phyloP scores from a whole-genome alignment of 2,113 vertebrate species.

The Callocephalon fimbriatum region DNA sequence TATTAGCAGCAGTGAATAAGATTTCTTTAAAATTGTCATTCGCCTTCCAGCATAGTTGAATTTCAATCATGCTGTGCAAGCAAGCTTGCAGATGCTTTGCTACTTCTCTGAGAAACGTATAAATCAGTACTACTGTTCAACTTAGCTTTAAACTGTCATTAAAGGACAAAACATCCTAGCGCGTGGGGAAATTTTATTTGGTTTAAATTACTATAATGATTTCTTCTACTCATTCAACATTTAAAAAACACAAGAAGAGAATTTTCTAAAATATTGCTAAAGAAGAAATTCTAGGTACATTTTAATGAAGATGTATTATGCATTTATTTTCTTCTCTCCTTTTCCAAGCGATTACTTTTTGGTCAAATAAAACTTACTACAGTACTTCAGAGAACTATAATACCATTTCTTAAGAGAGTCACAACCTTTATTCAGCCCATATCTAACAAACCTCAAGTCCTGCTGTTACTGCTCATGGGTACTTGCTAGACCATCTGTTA shows the following conservation, averaged over 20 bases:
- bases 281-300: not conserved
- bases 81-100: not conserved
- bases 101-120: not conserved
- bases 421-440: constrained; percentile 24
- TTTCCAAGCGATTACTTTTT: not conserved
- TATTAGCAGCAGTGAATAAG: not conserved
- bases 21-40: not conserved
- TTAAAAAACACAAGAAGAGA: not conserved
- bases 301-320: not conserved
- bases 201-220: not conserved
- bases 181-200: not conserved
- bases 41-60: not conserved
- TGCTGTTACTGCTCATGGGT: constrained; percentile 26
- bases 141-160: not conserved
- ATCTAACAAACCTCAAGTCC: constrained; percentile 9
- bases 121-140: not conserved
- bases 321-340: not conserved
- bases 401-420: constrained; percentile 20
- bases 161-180: not conserved
- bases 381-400: not conserved
- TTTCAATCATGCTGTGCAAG: not conserved
- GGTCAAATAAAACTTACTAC: not conserved
- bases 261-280: not conserved
- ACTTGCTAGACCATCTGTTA: constrained; percentile 48
- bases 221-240: not conserved